Evolutionary conservation across 2,888 invertebrate species (phyloP), one percentile per base, ranked within the genome.

Genomic region (Coelopa pilipes): DNA sequence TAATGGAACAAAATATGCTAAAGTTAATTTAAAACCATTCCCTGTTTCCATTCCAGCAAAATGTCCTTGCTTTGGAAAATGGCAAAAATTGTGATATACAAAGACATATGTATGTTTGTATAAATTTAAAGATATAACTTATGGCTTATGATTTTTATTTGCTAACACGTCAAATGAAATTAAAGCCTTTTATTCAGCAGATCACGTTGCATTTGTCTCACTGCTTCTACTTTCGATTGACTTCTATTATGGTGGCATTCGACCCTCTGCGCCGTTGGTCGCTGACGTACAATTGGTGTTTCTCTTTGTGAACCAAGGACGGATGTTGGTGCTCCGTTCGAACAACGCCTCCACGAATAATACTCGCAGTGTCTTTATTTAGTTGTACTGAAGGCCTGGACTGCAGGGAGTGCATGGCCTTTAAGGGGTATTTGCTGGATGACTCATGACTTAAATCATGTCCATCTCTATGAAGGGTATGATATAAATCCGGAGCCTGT

Each of bases 401-500:
- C 24, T 86, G 86, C n/a, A 87, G 77, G 10, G 87, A 87, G 50
- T 83, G 82, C 65, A 83, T 82, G 46, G 79, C 78, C 76, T 83
- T 83, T 70, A 84, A 72, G 46, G 82, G 81, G 74, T 85, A 80
- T 67, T 12, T 68, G 11, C 7, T 34, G 15, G n/a, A 4, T 15
- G 49, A 24, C 21, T 24, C 46, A 4, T 70, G 62, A 12, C 74
- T 24, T 49, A 73, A 77, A 10, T 76, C 78, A 7, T 34, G 34
- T 65, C 91, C 92, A 45, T 92, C 92, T 65, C 92, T 92, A 82
- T 93, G 92, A 17, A 93, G 86, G 13, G 92, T 92, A 81, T 91
- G 92, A 85, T 92, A 93, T 47, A 93, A 87, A 82, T 93, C 93
- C 5, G 93, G 93, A 0, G 93, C 92, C 74, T 92, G 89, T 81